Evolutionary conservation across 2,797 vertebrate genomes (phyloP), one percentile per base, ranked within the genome.

Genomic region (Enoplosus armatus): DNA sequence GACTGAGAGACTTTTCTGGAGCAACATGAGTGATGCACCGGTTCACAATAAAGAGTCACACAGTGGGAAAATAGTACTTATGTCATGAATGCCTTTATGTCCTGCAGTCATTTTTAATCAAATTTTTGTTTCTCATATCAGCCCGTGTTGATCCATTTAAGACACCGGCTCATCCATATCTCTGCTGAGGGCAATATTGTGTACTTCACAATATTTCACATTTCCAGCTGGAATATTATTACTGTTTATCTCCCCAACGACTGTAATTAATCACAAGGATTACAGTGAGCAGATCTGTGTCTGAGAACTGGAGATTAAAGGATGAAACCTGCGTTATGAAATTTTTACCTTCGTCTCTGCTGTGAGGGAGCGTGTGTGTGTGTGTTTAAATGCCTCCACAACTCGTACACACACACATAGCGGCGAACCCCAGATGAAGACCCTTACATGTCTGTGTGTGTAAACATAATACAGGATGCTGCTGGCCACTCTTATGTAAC

Each of bases 401-500:
- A 29, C 41, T 20, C 9, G n/a, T 14, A 39, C 58, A 27, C 54
- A 37, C 6, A 31, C 27, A 37, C n/a, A n/a, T n/a, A n/a, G n/a
- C n/a, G n/a, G n/a, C n/a, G n/a, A n/a, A n/a, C n/a, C n/a, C n/a
- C n/a, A n/a, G n/a, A 78, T 56, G 55, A 70, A 47, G 61, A n/a
- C 39, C 1, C 27, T 22, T 2, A 27, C 27, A 12, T 78, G 74
- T 73, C 53, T 70, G 16, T 69, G 68, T 22, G 73, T 77, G 64
- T 71, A 72, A 75, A 76, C 26, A 16, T 51, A 62, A 83, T 83
- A 69, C 89, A 74, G 51, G 74, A 83, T 60, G 74, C 79, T 6
- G 50, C 77, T 43, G 78, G 83, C 77, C 67, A 22, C 66, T 80
- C 69, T 90, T 87, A 85, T 56, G 84, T 65, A 89, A 91, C 82